phyloP scores from a whole-genome alignment of 2,888 invertebrate genomes.

The Drosophila subsilvestris region DNA sequence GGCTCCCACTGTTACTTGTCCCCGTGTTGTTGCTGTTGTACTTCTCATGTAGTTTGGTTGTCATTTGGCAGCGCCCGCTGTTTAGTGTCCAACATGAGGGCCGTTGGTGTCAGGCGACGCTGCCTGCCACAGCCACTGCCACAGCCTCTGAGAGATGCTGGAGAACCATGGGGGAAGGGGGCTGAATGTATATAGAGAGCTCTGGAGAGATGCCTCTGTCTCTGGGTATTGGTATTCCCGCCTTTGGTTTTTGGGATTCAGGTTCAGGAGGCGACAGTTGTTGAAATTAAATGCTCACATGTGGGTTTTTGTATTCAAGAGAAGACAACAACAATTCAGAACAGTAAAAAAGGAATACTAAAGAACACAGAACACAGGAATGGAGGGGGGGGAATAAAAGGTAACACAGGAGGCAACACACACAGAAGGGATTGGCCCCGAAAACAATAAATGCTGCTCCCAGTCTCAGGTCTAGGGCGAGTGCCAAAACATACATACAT shows the following conservation, averaged over 20 bases:
- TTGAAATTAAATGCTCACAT: slow-evolving; percentile 83
- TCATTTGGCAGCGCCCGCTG: slow-evolving; percentile 81
- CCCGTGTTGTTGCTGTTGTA: slow-evolving; percentile 73
- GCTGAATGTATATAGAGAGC: not conserved
- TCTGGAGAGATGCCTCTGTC: slow-evolving; percentile 35
- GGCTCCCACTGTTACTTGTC: slow-evolving; percentile 74
- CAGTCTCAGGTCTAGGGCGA: slow-evolving; percentile 31
- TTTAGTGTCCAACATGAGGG: slow-evolving; percentile 81
- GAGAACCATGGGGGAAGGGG: not conserved
- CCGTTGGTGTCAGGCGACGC: slow-evolving; percentile 73
- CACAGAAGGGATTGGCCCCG: slow-evolving; percentile 28
- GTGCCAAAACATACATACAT: slow-evolving; percentile 37
- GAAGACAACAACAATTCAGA: slow-evolving; percentile 16
- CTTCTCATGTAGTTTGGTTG: slow-evolving; percentile 77
- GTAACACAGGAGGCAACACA: slow-evolving; percentile 26
- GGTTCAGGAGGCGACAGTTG: slow-evolving; percentile 75
- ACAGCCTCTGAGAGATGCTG: not conserved
- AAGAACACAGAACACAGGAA: slow-evolving; percentile 7
- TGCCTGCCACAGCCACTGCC: slow-evolving; percentile 15
- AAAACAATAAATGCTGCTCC: slow-evolving; percentile 14
- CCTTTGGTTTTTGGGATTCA: slow-evolving; percentile 52
- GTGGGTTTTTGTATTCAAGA: slow-evolving; percentile 76
- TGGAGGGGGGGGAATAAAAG: slow-evolving; percentile 15
- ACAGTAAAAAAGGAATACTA: slow-evolving; percentile 1
- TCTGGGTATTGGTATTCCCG: slow-evolving; percentile 67